A percentile compares a stretch with the other conserved stretches of the same genome.
phyloP scores from a whole-genome alignment of 2,797 vertebrate genomes.

The Hapalemur alaotrensis region DNA sequence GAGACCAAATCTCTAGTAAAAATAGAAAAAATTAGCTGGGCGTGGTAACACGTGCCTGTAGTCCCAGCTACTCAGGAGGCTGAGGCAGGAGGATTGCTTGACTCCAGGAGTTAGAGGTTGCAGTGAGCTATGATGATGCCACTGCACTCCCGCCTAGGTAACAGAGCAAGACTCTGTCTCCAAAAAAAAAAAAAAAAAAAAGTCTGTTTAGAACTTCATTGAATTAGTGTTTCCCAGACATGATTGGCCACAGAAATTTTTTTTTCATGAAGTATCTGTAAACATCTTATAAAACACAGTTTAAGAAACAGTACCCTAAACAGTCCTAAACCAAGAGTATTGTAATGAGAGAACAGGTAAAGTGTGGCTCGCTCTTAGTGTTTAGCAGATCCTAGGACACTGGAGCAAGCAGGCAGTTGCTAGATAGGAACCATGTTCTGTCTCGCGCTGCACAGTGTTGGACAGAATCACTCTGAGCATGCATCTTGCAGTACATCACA shows the following conservation, averaged over 20 bases:
- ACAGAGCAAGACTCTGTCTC: not conserved
- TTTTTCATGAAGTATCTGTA: not conserved
- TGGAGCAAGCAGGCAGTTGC: not conserved
- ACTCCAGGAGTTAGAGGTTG: not conserved
- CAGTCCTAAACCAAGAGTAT: not conserved
- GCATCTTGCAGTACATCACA: not conserved
- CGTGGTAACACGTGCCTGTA: not conserved
- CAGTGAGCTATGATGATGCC: not conserved
- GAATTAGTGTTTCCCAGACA: not conserved
- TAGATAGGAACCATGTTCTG: not conserved
- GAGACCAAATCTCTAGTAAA: not conserved
- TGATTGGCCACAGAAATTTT: not conserved
- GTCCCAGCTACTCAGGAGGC: not conserved
- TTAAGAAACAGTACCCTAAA: not conserved
- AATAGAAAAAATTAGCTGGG: not conserved
- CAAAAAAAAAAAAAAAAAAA: not conserved
- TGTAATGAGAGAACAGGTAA: not conserved
- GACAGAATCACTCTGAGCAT: not conserved
- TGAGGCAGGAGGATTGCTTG: not conserved
- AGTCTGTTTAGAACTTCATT: not conserved
- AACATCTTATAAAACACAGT: constrained; percentile 43
- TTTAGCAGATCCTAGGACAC: not conserved
- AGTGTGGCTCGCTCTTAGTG: not conserved
- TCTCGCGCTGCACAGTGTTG: not conserved
- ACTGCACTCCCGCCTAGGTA: not conserved